Conservation (phyloP, 2,888 invertebrate genomes). For the Drosophila tripunctata region DNA sequence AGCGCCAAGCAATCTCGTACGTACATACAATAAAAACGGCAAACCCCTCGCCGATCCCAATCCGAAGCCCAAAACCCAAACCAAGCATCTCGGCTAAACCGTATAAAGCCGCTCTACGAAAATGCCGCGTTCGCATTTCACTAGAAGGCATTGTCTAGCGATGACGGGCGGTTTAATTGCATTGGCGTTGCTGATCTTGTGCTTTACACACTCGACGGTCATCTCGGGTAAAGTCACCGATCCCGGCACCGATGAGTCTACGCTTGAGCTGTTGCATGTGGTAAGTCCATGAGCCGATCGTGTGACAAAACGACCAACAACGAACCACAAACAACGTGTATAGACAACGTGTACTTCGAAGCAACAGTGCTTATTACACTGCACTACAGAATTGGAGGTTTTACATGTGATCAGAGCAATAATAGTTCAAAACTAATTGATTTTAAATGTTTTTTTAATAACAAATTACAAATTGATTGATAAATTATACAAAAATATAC, state of each 20-base stretch:
- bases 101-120: slow-evolving; percentile 68
- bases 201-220: slow-evolving; percentile 72
- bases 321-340: not conserved
- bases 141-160: slow-evolving; percentile 80
- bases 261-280: slow-evolving; percentile 82
- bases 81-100: slow-evolving; percentile 17
- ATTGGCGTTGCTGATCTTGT: slow-evolving; percentile 76
- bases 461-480: too few relatives aligned
- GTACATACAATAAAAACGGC: slow-evolving; percentile 25
- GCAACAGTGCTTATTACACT: slow-evolving; percentile 40
- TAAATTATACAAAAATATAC: too few relatives aligned
- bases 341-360: slow-evolving; percentile 2
- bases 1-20: slow-evolving; percentile 16
- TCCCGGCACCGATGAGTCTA: slow-evolving; percentile 72
- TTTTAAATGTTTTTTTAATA: too few relatives aligned
- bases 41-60: not conserved
- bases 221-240: slow-evolving; percentile 65
- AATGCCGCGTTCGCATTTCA: slow-evolving; percentile 83
- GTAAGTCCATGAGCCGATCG: slow-evolving; percentile 73
- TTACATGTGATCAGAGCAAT: not conserved
- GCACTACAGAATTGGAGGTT: not conserved
- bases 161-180: slow-evolving; percentile 80
- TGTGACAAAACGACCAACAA: not conserved
- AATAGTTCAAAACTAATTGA: too few relatives aligned
- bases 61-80: not conserved